A percentile compares a stretch with the other conserved stretches of the same genome.
phyloP scores from a whole-genome alignment of 2,888 invertebrate species.

The Leptogaster cylindrica region DNA sequence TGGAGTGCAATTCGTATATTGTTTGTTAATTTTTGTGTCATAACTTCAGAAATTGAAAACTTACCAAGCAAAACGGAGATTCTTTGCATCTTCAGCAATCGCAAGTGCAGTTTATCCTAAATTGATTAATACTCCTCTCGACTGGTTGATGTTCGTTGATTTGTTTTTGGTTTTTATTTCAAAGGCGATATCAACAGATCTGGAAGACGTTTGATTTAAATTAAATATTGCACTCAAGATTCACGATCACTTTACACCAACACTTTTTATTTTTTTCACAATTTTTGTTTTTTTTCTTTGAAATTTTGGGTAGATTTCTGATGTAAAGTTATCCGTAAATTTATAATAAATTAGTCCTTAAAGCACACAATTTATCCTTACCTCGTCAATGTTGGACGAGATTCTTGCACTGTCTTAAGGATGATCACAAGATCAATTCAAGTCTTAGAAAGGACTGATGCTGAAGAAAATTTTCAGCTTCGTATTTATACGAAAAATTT shows the following conservation, averaged over 20 bases:
- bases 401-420: not conserved
- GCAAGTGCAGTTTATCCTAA: not conserved
- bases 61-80: slow-evolving; percentile 43
- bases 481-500: slow-evolving; percentile 47
- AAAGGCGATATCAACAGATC: not conserved
- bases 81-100: slow-evolving; percentile 37
- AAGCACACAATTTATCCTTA: slow-evolving; percentile 28
- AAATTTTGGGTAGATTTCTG: not conserved
- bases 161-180: not conserved
- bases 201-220: slow-evolving; percentile 13
- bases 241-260: slow-evolving; percentile 14
- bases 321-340: no score
- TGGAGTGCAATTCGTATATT: slow-evolving; percentile 28
- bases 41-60: slow-evolving; percentile 35
- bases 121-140: not conserved
- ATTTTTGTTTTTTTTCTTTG: not conserved
- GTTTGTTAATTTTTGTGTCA: slow-evolving; percentile 29
- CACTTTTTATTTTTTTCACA: not conserved
- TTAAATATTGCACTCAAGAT: not conserved
- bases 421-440: slow-evolving; percentile 41
- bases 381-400: slow-evolving; percentile 40
- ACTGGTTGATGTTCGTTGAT: not conserved
- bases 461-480: slow-evolving; percentile 39
- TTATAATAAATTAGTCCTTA: no score
- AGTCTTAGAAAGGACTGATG: slow-evolving; percentile 46